These are phyloP conservation scores for Sesamia inferens DNA, from an alignment of 2,888 invertebrate genomes.

Conservation along the genomic window DNA sequence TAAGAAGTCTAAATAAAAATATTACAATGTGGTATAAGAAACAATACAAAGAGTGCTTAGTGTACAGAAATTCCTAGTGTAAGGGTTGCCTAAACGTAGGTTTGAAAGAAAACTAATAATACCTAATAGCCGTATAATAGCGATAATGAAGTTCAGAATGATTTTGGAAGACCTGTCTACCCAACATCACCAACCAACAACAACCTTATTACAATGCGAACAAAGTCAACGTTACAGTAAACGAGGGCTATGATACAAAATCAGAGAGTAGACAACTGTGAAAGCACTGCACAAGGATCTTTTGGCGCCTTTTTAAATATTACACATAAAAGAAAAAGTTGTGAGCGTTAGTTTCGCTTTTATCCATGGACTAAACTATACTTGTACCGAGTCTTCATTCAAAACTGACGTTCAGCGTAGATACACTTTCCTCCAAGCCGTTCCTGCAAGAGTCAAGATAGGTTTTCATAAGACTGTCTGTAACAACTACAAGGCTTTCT, in stretches of 20 bases:
- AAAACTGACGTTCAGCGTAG: background rate
- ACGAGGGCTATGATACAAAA: no score
- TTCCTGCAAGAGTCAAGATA: background rate
- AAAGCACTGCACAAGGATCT: background rate
- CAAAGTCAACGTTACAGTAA: no score
- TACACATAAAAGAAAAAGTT: background rate
- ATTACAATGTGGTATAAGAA: background rate
- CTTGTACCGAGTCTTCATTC: background rate
- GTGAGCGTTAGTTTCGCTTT: background rate
- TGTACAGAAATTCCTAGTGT: no score
- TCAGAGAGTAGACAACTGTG: no score
- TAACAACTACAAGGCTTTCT: background rate
- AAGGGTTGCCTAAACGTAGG: no score
- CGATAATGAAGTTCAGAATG: no score
- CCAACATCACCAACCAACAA: no score
- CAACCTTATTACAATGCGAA: no score
- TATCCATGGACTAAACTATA: background rate
- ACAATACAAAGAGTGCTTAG: background rate
- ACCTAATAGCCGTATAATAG: no score
- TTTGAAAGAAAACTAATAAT: no score
- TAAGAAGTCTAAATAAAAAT: background rate
- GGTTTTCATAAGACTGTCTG: background rate
- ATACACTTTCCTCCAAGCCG: background rate
- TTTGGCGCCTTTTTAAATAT: background rate
- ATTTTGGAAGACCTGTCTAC: no score